phyloP scores from a whole-genome alignment of 2,888 invertebrate genomes.

The Heliconius ismenius region DNA sequence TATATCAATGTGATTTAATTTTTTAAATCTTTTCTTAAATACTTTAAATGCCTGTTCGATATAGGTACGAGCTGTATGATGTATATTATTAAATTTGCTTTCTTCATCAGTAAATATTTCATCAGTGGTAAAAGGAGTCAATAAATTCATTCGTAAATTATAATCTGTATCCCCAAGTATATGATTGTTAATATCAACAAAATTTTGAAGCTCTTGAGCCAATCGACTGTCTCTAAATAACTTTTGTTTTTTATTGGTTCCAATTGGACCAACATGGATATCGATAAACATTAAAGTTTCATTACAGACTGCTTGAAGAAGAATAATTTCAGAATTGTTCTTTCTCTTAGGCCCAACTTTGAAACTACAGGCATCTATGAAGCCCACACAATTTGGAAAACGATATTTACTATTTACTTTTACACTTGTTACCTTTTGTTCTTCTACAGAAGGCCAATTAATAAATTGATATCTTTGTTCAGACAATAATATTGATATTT shows the following conservation, averaged over 20 bases:
- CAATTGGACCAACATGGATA: constrained; percentile 65
- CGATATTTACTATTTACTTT: constrained; percentile 70
- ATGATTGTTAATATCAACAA: constrained; percentile 72
- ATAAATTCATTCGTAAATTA: constrained; percentile 66
- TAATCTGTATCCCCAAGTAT: constrained; percentile 71
- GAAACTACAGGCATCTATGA: constrained; percentile 70
- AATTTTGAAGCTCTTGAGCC: constrained; percentile 63
- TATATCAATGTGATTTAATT: constrained; percentile 66
- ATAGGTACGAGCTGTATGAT: constrained; percentile 68
- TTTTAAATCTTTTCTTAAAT: constrained; percentile 66
- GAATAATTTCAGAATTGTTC: constrained; percentile 57
- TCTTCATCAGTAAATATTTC: constrained; percentile 72
- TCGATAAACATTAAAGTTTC: constrained; percentile 70
- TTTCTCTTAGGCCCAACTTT: constrained; percentile 64
- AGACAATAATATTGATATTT: constrained; percentile 62
- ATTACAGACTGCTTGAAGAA: constrained; percentile 75
- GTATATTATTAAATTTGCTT: constrained; percentile 74
- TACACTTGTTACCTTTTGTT: constrained; percentile 71
- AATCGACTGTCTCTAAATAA: constrained; percentile 68
- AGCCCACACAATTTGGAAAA: constrained; percentile 76
- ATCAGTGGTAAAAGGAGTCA: constrained; percentile 71
- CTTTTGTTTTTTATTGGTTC: constrained; percentile 63
- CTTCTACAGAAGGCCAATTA: constrained; percentile 71
- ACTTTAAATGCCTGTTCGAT: constrained; percentile 72
- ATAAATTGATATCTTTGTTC: constrained; percentile 66